Percentiles rank a stretch among this genome's conserved stretches.
phyloP scores from a whole-genome alignment of 2,888 invertebrate genomes.

The Eupithecia abbreviata region DNA sequence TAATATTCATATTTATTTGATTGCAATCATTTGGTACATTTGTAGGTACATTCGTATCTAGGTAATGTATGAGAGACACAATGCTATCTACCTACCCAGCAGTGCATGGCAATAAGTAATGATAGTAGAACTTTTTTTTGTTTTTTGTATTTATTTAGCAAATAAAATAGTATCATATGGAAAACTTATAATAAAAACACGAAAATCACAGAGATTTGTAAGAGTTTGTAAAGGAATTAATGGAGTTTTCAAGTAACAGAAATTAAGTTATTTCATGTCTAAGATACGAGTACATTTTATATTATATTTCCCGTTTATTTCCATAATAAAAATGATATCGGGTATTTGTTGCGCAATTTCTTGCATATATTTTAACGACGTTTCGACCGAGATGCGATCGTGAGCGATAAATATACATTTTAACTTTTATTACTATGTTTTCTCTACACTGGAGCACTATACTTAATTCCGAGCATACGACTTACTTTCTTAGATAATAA shows the following conservation, averaged over 20 bases:
- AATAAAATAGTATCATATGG: too few relatives aligned
- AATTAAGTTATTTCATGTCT: neutral
- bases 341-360: neutral
- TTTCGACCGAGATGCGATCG: neutral
- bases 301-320: neutral
- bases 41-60: neutral
- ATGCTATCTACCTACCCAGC: neutral
- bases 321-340: neutral
- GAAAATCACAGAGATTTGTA: too few relatives aligned
- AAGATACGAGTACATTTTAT: neutral
- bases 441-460: neutral
- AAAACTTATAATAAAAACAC: too few relatives aligned
- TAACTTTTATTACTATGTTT: neutral
- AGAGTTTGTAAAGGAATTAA: neutral
- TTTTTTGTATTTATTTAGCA: too few relatives aligned
- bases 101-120: neutral
- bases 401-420: constrained; percentile 1
- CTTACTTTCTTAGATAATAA: constrained; percentile 1
- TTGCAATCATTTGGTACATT: neutral
- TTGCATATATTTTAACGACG: neutral
- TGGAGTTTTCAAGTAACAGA: neutral
- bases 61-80: neutral
- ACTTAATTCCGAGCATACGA: neutral
- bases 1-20: neutral
- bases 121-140: neutral